Evolutionary conservation across 2,797 vertebrate genomes (phyloP).

Genomic region (Pseudocheirus occidentalis): DNA sequence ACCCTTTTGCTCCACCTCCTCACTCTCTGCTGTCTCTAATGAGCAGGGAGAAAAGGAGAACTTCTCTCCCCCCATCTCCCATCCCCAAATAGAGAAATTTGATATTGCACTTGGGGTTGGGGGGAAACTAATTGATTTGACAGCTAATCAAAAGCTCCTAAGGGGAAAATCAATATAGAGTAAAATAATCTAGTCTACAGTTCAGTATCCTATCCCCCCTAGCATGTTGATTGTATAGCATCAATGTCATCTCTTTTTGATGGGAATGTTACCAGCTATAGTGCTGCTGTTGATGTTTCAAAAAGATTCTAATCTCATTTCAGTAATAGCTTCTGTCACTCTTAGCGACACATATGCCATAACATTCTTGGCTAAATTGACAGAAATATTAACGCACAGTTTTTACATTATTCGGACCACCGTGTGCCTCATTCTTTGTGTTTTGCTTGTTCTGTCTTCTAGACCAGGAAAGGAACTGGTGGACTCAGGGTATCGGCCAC

Average conservation of each 20-base stretch:
- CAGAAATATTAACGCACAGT: slow-evolving; percentile 83
- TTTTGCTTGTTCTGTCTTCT: slow-evolving; percentile 50
- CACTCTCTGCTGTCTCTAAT: neutral
- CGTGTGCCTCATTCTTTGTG: slow-evolving; percentile 60
- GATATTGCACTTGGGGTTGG: slow-evolving; percentile 74
- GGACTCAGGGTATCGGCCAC: neutral
- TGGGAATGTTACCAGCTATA: slow-evolving; percentile 82
- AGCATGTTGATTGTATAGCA: slow-evolving; percentile 82
- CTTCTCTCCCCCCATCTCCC: neutral
- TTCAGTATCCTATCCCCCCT: slow-evolving; percentile 76
- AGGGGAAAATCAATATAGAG: slow-evolving; percentile 79
- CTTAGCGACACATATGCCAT: slow-evolving; percentile 81
- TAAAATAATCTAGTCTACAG: slow-evolving; percentile 79
- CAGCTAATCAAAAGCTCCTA: slow-evolving; percentile 80
- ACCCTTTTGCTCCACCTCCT: neutral
- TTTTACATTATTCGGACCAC: slow-evolving; percentile 80
- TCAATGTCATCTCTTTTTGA: slow-evolving; percentile 82
- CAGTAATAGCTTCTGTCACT: slow-evolving; percentile 88
- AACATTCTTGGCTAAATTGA: slow-evolving; percentile 84
- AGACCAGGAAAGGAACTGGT: neutral
- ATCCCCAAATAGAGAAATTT: slow-evolving; percentile 30
- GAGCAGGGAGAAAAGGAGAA: slow-evolving; percentile 17
- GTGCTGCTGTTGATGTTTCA: slow-evolving; percentile 86
- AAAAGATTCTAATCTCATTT: slow-evolving; percentile 85
- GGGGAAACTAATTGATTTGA: slow-evolving; percentile 78